These are phyloP conservation scores for Hystrix brachyura DNA, from an alignment of 2,113 vertebrate species.

Conservation along the genomic window DNA sequence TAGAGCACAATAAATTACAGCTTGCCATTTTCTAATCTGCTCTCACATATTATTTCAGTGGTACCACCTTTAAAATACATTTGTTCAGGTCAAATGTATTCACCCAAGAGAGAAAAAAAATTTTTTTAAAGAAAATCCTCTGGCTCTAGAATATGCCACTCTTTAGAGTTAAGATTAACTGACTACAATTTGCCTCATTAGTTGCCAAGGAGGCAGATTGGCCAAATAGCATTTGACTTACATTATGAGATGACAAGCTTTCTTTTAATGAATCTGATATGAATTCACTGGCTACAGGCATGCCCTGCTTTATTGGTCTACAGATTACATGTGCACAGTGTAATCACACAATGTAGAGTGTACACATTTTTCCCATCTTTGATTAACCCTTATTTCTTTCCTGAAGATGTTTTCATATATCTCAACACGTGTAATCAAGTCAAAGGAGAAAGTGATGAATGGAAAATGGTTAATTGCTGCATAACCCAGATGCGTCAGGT, in stretches of 20 bases:
- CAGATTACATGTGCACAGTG: slow-evolving; percentile 47
- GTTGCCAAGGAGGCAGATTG: slow-evolving; percentile 73
- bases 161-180: slow-evolving; percentile 76
- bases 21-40: slow-evolving; percentile 60
- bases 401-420: slow-evolving; percentile 36
- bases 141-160: neutral
- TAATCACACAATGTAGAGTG: neutral
- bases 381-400: slow-evolving; percentile 52
- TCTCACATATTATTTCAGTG: slow-evolving; percentile 59
- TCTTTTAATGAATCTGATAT: slow-evolving; percentile 36
- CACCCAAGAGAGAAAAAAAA: slow-evolving; percentile 57
- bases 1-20: slow-evolving; percentile 51
- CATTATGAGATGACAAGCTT: slow-evolving; percentile 61
- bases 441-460: slow-evolving; percentile 26
- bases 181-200: slow-evolving; percentile 67
- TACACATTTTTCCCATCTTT: neutral
- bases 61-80: neutral
- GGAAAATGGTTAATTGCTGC: slow-evolving; percentile 66
- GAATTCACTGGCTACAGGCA: slow-evolving; percentile 62
- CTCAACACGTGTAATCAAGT: neutral
- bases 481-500: neutral
- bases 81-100: slow-evolving; percentile 62
- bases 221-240: slow-evolving; percentile 74
- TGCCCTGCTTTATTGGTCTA: slow-evolving; percentile 4
- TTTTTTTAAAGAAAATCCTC: neutral